Percentiles rank a stretch among this genome's conserved stretches.
phyloP scores from a whole-genome alignment of 2,113 vertebrate species.

The Acinonyx jubatus region DNA sequence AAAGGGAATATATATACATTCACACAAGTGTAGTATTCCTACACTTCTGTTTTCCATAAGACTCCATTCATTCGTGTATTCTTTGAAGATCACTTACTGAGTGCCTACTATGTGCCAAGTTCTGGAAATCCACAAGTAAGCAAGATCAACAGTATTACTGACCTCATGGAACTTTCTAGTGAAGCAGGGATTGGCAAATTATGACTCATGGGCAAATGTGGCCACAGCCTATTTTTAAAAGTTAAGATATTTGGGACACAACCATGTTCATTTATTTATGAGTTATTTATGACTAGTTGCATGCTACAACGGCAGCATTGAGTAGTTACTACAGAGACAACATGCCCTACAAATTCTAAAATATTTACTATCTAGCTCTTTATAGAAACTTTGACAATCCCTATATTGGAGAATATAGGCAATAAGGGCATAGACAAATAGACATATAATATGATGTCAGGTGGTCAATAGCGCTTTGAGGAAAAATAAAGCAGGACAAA shows the following conservation, averaged over 20 bases:
- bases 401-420: neutral
- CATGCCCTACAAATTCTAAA: neutral
- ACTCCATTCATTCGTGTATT: neutral
- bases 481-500: neutral
- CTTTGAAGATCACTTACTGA: constrained; percentile 19
- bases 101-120: neutral
- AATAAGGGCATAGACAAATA: neutral
- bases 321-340: neutral
- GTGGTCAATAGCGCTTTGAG: neutral
- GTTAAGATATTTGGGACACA: neutral
- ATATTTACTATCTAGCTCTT: neutral
- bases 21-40: neutral
- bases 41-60: neutral
- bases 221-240: neutral
- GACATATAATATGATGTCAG: neutral
- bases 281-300: neutral
- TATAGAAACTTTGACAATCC: neutral
- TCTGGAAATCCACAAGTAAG: neutral
- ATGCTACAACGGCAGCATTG: neutral
- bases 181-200: neutral
- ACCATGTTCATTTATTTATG: neutral
- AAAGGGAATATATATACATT: neutral
- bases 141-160: neutral
- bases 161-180: neutral
- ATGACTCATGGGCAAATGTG: neutral